Base-by-base conservation (phyloP, 2,113 vertebrate species). In the Chascanopsetta lugubris region DNA sequence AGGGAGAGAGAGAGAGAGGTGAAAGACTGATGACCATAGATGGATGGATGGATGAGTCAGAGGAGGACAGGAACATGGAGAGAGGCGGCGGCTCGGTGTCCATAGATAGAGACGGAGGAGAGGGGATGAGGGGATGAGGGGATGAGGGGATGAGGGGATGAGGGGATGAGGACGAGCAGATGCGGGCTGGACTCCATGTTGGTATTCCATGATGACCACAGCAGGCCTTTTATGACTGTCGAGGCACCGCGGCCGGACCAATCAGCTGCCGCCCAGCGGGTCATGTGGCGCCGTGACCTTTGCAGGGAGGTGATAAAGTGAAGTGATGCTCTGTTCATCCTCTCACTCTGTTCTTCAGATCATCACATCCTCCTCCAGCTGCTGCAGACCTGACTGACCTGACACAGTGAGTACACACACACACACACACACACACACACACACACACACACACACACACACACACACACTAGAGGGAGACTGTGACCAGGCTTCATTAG, bases 291-390 rank as follows among this genome's bases (percentile, higher is more conserved):
- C 1, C 3, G 2, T 8, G 48, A 69, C 68, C 68, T 79, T 72
- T 46, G 45, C 57, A 2, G 38, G 32, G 64, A 81, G 73, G 70
- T 87, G 69, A 87, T 83, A 89, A 86, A 89, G 72, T 26, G 46
- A 66, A 2, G 70, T 32, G 68, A 80, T 51, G 65, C 75, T 75
- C 18, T 20, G 53, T 4, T 17, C 3, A 6, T 2, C 3, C 2
- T 22, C 27, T 45, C 20, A 72, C 22, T 51, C 20, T 53, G 61
- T 57, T 69, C 48, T 24, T 47, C 46, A 29, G 15, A 47, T 17
- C 53, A 27, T 48, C 20, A 46, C 10, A 51, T 43, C 18, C 7
- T 12, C 0, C 26, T 26, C 10, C 72, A 3, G 8, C 11, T 22
- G 66, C 66, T 40, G 36, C 77, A 30, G 34, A 72, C 15, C 50